phyloP scores from a whole-genome alignment of 2,888 invertebrate genomes.

The Thera britannica region DNA sequence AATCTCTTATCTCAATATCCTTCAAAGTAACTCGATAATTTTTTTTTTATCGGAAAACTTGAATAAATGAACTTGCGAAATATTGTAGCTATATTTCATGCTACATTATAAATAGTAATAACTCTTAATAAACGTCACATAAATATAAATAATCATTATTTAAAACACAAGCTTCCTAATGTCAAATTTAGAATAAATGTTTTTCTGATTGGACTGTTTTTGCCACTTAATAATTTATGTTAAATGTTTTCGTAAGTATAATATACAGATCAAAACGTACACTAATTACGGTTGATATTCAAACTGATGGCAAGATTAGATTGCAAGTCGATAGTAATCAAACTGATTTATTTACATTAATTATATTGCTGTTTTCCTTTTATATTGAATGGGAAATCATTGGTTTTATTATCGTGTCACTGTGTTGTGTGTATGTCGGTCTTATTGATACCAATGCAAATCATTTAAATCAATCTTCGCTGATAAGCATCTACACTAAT shows the following conservation, averaged over 20 bases:
- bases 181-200: not conserved
- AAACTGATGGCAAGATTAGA: conserved; percentile 5
- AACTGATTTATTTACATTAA: conserved; percentile 15
- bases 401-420: too few species aligned
- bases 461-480: too few species aligned
- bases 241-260: not conserved
- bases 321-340: conserved; percentile 8
- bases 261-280: conserved; percentile 9
- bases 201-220: conserved; percentile 18
- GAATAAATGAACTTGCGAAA: too few species aligned
- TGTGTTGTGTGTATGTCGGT: not conserved
- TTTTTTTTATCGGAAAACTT: too few species aligned
- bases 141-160: conserved; percentile 2
- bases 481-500: too few species aligned
- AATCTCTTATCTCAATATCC: too few species aligned
- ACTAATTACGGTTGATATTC: conserved; percentile 24
- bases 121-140: not conserved
- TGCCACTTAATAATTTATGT: conserved; percentile 20
- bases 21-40: too few species aligned
- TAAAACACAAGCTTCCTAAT: not conserved
- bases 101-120: too few species aligned
- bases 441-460: not conserved
- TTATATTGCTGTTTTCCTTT: not conserved
- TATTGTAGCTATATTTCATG: too few species aligned
- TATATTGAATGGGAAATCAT: not conserved